These are phyloP conservation scores for Smittia sp. DNA, from an alignment of 2,888 invertebrate genomes.

Conservation along the genomic window DNA sequence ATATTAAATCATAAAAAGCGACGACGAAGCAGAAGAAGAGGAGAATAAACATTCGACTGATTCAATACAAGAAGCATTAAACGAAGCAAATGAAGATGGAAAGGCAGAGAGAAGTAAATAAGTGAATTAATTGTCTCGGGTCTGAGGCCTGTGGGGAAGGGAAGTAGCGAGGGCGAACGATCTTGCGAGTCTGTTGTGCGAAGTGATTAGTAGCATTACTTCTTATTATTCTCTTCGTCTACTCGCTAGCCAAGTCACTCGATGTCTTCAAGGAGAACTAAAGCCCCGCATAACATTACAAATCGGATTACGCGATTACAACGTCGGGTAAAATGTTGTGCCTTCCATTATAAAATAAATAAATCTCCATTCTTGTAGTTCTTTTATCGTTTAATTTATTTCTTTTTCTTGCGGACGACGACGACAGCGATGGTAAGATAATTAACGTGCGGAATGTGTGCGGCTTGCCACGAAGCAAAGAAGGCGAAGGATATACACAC, in stretches of 20 bases:
- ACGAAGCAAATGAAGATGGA: conserved; percentile 20
- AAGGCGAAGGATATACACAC: conserved; percentile 28
- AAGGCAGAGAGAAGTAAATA: conserved; percentile 23
- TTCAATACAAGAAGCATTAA: conserved; percentile 33
- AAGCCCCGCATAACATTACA: background rate
- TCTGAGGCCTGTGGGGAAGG: too few relatives aligned
- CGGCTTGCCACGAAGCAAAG: conserved; percentile 19
- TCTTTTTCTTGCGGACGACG: background rate
- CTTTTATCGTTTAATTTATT: conserved; percentile 37
- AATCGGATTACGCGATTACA: background rate
- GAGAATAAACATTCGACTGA: background rate
- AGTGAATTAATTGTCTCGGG: conserved; percentile 35
- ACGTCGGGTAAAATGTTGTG: background rate
- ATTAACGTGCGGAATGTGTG: conserved; percentile 35
- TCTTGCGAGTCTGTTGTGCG: conserved; percentile 5
- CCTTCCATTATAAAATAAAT: conserved; percentile 17
- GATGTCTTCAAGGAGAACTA: too few relatives aligned
- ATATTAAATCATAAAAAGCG: conserved; percentile 1
- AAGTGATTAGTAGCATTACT: conserved; percentile 34
- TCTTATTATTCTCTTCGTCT: background rate
- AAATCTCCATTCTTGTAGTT: conserved; percentile 19
- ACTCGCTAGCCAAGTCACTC: background rate
- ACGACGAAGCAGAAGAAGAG: background rate
- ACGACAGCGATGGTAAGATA: conserved; percentile 13
- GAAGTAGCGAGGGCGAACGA: too few relatives aligned